These are phyloP conservation scores for Pseudomyrmex cubaensis DNA, from an alignment of 1,140 invertebrate genomes.

Conservation along the genomic window DNA sequence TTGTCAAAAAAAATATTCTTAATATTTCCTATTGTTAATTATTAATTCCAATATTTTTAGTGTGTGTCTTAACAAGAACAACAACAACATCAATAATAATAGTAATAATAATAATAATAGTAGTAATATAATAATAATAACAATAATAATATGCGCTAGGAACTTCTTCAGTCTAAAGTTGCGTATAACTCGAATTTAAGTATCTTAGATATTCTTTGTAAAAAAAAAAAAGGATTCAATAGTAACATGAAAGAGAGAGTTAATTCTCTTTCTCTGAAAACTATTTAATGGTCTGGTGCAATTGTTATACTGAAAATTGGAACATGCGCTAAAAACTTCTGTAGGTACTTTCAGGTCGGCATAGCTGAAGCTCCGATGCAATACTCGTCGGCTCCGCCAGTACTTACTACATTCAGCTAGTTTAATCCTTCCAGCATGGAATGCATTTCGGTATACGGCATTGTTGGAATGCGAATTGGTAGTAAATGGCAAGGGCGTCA, in stretches of 20 bases:
- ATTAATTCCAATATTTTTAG: background rate
- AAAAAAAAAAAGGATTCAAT: conserved; percentile 14
- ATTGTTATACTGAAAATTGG: conserved; percentile 8
- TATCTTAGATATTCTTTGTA: background rate
- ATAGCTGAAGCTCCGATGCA: conserved; percentile 19
- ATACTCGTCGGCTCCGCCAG: background rate
- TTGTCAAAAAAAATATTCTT: too few relatives aligned
- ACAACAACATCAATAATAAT: too few relatives aligned
- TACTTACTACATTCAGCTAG: conserved; percentile 1
- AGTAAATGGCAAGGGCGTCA: conserved; percentile 15
- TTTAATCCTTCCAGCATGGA: conserved; percentile 19
- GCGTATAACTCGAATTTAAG: background rate
- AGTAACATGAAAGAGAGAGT: background rate
- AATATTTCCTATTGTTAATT: background rate
- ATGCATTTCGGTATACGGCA: conserved; percentile 7
- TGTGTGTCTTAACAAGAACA: too few relatives aligned
- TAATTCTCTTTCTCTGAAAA: background rate
- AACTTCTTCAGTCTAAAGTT: background rate
- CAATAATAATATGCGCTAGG: too few relatives aligned
- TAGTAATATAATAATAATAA: too few relatives aligned
- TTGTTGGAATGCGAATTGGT: conserved; percentile 25
- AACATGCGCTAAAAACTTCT: background rate
- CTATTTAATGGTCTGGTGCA: conserved; percentile 33
- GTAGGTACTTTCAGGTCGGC: background rate
- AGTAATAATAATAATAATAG: too few relatives aligned